A percentile compares a stretch with the other conserved stretches of the same genome.
Evolutionary conservation across 2,888 invertebrate genomes (phyloP).

Genomic region (Malthinus flaveolus): DNA sequence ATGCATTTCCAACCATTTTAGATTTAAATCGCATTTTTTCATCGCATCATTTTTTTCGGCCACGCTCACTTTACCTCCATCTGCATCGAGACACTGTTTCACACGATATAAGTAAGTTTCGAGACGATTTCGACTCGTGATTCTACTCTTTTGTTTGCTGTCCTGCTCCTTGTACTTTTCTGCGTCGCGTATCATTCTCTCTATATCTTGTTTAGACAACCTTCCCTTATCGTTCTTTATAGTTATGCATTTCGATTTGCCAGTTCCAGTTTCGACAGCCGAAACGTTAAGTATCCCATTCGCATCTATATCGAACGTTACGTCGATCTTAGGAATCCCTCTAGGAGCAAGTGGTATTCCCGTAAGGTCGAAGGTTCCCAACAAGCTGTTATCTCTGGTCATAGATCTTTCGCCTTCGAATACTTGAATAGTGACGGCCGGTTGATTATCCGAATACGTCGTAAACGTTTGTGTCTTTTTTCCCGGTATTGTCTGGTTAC

Average conservation of each 20-base stretch:
- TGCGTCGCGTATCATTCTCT: constrained; percentile 76
- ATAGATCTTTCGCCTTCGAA: constrained; percentile 63
- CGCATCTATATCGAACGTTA: constrained; percentile 74
- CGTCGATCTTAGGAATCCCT: constrained; percentile 59
- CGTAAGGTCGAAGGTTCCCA: constrained; percentile 55
- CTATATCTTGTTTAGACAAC: constrained; percentile 79
- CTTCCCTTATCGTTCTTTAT: constrained; percentile 85
- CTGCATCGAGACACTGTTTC: constrained; percentile 70
- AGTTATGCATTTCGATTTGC: constrained; percentile 74
- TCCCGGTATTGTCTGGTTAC: constrained; percentile 73
- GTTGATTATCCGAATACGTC: constrained; percentile 81
- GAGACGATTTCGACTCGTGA: constrained; percentile 72
- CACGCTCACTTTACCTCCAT: constrained; percentile 64
- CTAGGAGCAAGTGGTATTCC: constrained; percentile 62
- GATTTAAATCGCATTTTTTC: constrained; percentile 61
- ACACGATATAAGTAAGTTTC: constrained; percentile 72
- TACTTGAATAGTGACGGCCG: constrained; percentile 73
- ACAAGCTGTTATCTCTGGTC: constrained; percentile 61
- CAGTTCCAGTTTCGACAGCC: constrained; percentile 59
- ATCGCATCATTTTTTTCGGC: constrained; percentile 54
- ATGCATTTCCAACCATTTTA: constrained; percentile 74
- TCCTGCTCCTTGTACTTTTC: constrained; percentile 75
- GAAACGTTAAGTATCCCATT: constrained; percentile 70
- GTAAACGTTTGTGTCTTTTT: constrained; percentile 76
- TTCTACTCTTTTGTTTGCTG: constrained; percentile 67